Evolutionary conservation across 2,888 invertebrate species (phyloP).

Genomic region (Lydus trimaculatus): DNA sequence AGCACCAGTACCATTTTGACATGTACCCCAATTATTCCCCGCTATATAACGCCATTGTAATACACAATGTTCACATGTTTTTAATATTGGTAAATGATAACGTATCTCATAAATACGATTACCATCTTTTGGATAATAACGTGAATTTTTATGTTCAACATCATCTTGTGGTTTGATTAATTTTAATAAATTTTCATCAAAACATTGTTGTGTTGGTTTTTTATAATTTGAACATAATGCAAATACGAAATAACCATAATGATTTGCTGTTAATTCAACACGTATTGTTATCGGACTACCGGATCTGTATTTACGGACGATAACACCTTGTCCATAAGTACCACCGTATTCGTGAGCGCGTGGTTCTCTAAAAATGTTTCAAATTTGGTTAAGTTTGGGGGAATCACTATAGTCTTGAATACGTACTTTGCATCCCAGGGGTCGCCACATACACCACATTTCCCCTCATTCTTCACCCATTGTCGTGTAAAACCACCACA

Average conservation of each 20-base stretch:
- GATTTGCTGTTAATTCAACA: conserved; percentile 87
- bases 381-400: too few species aligned
- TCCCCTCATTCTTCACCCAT: conserved; percentile 81
- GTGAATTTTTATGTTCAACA: conserved; percentile 64
- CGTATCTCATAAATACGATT: conserved; percentile 80
- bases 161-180: conserved; percentile 59
- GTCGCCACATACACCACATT: conserved; percentile 89
- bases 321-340: conserved; percentile 80
- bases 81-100: conserved; percentile 62
- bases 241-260: conserved; percentile 87
- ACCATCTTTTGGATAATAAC: conserved; percentile 79
- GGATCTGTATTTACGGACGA: conserved; percentile 79
- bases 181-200: conserved; percentile 75
- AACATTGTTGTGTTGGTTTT: conserved; percentile 76
- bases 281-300: conserved; percentile 74
- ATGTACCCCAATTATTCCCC: conserved; percentile 81
- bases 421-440: conserved; percentile 73
- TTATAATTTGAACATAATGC: conserved; percentile 78
- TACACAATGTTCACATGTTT: conserved; percentile 81
- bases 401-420: too few species aligned
- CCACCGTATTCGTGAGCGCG: conserved; percentile 86
- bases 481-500: conserved; percentile 89
- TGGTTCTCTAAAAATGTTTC: conserved; percentile 61
- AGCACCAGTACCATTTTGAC: conserved; percentile 75
- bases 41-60: conserved; percentile 90